Evolutionary conservation across 1,140 invertebrate genomes (phyloP).

Genomic region (Amyelois transitella): DNA sequence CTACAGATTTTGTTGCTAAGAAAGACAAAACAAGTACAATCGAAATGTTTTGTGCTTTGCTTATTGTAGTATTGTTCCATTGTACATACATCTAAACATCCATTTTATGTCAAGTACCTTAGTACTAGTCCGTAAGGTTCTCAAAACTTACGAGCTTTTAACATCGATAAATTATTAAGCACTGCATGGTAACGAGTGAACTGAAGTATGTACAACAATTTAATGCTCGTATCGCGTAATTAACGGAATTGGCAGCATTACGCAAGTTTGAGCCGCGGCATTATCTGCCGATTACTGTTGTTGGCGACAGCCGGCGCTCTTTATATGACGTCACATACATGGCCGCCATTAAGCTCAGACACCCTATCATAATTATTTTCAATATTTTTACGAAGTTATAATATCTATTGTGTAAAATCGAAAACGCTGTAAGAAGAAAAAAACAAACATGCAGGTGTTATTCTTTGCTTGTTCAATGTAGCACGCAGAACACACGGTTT

Average conservation of each 20-base stretch:
- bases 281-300: background rate
- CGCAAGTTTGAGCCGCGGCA: background rate
- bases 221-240: background rate
- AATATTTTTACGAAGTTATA: background rate
- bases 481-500: background rate
- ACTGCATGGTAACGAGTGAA: background rate
- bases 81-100: too few species aligned
- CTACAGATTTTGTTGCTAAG: too few species aligned
- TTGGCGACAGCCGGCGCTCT: background rate
- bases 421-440: too few species aligned
- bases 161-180: background rate
- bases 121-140: too few species aligned
- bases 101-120: too few species aligned
- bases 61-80: too few species aligned
- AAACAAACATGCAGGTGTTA: too few species aligned
- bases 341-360: background rate
- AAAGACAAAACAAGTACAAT: too few species aligned
- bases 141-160: too few species aligned
- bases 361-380: background rate
- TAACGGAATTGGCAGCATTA: background rate
- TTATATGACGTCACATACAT: background rate
- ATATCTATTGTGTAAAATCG: too few species aligned
- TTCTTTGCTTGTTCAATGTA: too few species aligned
- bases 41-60: too few species aligned
- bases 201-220: background rate